Percentiles rank a stretch among this genome's conserved stretches.
These are phyloP conservation scores for Leptestheria dahalacensis DNA, from an alignment of 1,140 invertebrate species.

Conservation along the genomic window DNA sequence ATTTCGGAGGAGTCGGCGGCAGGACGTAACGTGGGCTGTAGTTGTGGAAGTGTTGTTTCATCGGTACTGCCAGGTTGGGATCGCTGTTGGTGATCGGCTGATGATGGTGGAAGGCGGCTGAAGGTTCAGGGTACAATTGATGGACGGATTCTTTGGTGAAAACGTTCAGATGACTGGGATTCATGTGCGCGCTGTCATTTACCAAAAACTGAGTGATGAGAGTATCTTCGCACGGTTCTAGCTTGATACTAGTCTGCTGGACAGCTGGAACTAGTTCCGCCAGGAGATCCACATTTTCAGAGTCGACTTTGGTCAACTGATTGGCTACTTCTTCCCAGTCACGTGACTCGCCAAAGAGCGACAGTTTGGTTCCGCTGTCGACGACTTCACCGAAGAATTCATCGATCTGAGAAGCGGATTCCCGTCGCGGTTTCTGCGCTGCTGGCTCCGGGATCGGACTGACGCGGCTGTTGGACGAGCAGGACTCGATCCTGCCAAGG, in stretches of 20 bases:
- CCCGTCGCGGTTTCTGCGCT: slow-evolving; percentile 34
- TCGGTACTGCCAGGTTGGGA: neutral
- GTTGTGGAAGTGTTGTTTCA: neutral
- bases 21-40: neutral
- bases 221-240: slow-evolving; percentile 12
- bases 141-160: neutral
- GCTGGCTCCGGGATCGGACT: neutral
- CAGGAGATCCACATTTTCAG: slow-evolving; percentile 73
- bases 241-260: slow-evolving; percentile 14
- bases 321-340: slow-evolving; percentile 79
- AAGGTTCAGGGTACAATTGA: neutral
- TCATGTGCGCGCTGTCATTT: neutral
- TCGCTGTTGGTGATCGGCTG: no score
- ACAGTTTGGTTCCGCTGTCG: slow-evolving; percentile 8
- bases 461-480: neutral
- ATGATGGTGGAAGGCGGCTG: neutral
- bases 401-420: slow-evolving; percentile 45
- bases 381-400: slow-evolving; percentile 44
- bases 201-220: neutral
- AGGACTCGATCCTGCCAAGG: neutral
- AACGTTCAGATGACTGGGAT: slow-evolving; percentile 1
- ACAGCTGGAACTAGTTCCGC: slow-evolving; percentile 6
- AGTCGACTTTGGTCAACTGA: slow-evolving; percentile 72
- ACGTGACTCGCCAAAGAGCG: slow-evolving; percentile 25
- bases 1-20: slow-evolving; percentile 23